Evolutionary conservation across 2,888 invertebrate species (phyloP).

Genomic region (Drosophila tanythrix): DNA sequence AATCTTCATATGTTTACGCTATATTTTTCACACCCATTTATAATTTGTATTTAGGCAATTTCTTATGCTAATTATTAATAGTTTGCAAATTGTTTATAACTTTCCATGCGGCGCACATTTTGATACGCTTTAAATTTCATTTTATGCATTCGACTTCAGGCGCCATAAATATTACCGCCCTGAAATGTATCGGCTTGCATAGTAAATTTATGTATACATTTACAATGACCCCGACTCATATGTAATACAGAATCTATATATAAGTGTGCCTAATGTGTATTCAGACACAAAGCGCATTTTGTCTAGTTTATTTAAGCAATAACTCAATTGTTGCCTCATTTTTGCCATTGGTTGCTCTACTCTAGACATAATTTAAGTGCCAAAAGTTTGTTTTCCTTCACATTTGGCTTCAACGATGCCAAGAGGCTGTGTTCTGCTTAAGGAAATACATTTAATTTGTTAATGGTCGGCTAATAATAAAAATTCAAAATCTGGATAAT

Average conservation of each 20-base stretch:
- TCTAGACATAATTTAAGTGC: not conserved
- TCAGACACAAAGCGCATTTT: not conserved
- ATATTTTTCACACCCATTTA: conserved; percentile 43
- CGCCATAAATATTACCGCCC: conserved; percentile 31
- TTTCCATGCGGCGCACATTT: conserved; percentile 27
- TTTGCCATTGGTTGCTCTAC: conserved; percentile 7
- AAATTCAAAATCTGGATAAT: conserved; percentile 44
- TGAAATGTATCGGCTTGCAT: conserved; percentile 16
- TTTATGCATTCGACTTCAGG: conserved; percentile 36
- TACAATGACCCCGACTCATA: not conserved
- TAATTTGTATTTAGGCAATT: conserved; percentile 38
- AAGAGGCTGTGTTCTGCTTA: conserved; percentile 15
- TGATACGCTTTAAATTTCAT: conserved; percentile 39
- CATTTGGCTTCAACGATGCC: conserved; percentile 9
- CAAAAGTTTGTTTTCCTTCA: conserved; percentile 10
- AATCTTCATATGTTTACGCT: conserved; percentile 29
- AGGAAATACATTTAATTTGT: conserved; percentile 44
- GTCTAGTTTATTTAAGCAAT: conserved; percentile 47
- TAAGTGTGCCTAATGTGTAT: not conserved
- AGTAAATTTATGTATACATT: conserved; percentile 3
- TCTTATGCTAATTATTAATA: conserved; percentile 43
- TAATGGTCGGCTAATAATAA: conserved; percentile 45
- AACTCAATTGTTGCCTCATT: conserved; percentile 23
- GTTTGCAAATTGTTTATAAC: conserved; percentile 57
- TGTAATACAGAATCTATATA: conserved; percentile 8